Evolutionary conservation across 2,113 vertebrate species (phyloP).

Genomic region (Lophotis ruficrista): DNA sequence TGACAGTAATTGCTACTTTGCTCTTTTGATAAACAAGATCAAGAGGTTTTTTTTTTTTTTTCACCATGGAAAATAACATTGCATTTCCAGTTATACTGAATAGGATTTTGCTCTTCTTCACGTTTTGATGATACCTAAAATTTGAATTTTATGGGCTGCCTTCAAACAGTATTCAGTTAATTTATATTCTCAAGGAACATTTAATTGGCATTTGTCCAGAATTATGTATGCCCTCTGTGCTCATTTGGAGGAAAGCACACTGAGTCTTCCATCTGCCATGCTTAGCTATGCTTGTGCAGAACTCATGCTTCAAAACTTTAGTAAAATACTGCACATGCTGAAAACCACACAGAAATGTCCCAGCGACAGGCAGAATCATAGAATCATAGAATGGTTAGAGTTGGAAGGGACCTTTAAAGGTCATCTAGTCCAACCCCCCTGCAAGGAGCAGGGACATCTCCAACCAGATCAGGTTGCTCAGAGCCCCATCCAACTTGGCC

Average conservation of each 20-base stretch:
- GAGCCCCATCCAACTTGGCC: too few species aligned
- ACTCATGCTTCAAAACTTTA: neutral
- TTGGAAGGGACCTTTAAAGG: too few species aligned
- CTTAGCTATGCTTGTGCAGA: neutral
- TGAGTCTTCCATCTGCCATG: neutral
- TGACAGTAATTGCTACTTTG: neutral
- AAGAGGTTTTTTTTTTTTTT: neutral
- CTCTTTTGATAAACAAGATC: neutral
- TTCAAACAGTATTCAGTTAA: neutral
- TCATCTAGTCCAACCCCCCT: too few species aligned
- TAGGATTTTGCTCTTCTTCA: neutral
- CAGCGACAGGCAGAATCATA: neutral
- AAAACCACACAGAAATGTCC: neutral
- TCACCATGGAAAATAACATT: neutral
- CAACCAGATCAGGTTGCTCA: too few species aligned
- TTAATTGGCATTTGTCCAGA: neutral
- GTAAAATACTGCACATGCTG: neutral
- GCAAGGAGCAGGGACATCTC: too few species aligned
- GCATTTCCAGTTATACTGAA: neutral
- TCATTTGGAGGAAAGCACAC: neutral
- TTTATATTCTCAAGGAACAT: neutral
- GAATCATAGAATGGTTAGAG: too few species aligned
- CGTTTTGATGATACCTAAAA: neutral
- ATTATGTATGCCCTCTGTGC: neutral
- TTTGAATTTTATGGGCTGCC: neutral